Evolutionary conservation across 2,888 invertebrate species (phyloP), one percentile per base, ranked within the genome.

Genomic region (Onthophagus sagittarius): DNA sequence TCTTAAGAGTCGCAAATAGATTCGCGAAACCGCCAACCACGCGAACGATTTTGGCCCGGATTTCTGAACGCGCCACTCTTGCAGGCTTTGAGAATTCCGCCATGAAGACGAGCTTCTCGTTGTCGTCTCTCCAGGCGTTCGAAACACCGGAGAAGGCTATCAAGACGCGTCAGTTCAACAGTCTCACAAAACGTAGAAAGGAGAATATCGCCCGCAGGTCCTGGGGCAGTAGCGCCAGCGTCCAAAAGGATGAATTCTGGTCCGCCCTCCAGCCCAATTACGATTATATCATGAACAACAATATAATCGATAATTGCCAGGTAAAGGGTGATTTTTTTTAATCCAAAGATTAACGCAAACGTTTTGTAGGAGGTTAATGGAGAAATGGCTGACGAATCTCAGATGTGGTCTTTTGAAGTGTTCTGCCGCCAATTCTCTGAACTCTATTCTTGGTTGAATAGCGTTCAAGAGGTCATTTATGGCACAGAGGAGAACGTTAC

Each of bases 231-330:
- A 86, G 87, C 77, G 88, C 91, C 70, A 93, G 94, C 84, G 90
- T 91, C 77, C 90, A 90, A 79, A 93, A 92, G 85, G 96, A 96
- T 86, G 96, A 96, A 83, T 93, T 97, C 80, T 96, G 96, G 96
- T 94, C 94, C 78, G 92, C 95, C 75, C 90, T 97, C 81, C 93
- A 95, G 86, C 93, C 94, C 73, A 94, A 95, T 86, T 97, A 97
- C 86, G 93, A 96, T 84, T 97, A 95, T 85, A 94, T 97, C 83
- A 97, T 97, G 97, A 96, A 96, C 86, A 95, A 94, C 82, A 94
- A 96, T 86, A 92, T 97, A 79, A 93, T 97, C 76, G 95, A 96
- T 83, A 92, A 93, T 79, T 97, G 97, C 88, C 90, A 91, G 85
- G 88, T 87, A 77, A 81, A 81, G 80, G 14, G 32, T 23, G 62